Base-by-base conservation (phyloP, 1,140 invertebrate species). In the Hirudo medicinalis region DNA sequence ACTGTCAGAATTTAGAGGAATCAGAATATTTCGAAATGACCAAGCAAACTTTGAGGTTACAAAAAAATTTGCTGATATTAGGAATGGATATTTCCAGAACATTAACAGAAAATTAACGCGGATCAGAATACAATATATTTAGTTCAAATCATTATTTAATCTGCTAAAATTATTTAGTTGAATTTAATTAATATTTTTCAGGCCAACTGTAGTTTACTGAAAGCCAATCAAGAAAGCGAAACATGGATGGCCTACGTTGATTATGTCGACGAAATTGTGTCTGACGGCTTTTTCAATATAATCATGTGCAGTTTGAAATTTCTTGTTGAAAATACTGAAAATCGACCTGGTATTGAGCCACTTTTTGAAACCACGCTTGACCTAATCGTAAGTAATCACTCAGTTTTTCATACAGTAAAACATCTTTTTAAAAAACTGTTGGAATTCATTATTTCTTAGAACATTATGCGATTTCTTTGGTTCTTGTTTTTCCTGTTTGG, bases 271-370 rank as follows among this genome's bases (percentile, higher is more conserved):
- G 86, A 87, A 67, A 88, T 94, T 75, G 86, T 95, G 5, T 85
- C 88, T 27, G 89, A 91, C 75, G 89, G 89, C 57, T 85, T 95
- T 54, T 86, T 91, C 86, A 80, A 87, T 87, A 75, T 87, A 89
- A 72, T 83, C 57, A 75, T 81, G 83, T 86, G 81, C 74, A 92
- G 91, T 79, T 83, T 96, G 73, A 88, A 88, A 70, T 96, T 94
- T 80, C 82, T 97, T 67, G 86, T 90, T 4, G 92, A 94, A 77
- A 90, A 95, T 77, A 95, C 95, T 85, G 91, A 95, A 80, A 82
- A 87, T 0, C 85, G 87, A 32, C 87, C 88, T 74, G 86, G 87
- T 63, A 86, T 89, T 36, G 85, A 88, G 27, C 89, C 92, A 11
- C 81, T 97, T 20, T 88, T 95, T 76, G 89, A 94, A 83, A 89